These are phyloP conservation scores for Pachypsylla venusta DNA, from an alignment of 1,140 invertebrate species.

Conservation along the genomic window DNA sequence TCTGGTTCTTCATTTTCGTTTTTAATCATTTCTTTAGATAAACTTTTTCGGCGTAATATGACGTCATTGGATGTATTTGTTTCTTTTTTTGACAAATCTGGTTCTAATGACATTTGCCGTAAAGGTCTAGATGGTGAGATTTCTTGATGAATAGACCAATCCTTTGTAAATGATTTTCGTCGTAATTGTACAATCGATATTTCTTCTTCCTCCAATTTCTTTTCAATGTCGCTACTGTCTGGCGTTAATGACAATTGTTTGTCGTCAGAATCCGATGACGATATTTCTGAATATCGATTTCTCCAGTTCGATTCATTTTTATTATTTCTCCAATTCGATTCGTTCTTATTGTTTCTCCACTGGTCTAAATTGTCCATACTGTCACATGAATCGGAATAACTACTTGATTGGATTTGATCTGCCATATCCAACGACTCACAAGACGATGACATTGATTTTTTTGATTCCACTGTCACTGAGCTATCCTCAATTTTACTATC, in stretches of 20 bases:
- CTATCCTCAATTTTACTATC: too few species aligned
- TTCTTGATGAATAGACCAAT: neutral
- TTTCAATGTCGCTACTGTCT: neutral
- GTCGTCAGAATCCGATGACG: slow-evolving; percentile 2
- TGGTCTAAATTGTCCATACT: slow-evolving; percentile 4
- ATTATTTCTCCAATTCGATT: neutral
- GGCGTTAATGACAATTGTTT: slow-evolving; percentile 4
- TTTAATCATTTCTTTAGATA: slow-evolving; percentile 35
- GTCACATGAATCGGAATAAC: slow-evolving; percentile 10
- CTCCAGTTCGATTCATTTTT: neutral
- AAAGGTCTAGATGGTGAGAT: neutral
- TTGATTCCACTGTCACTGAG: too few species aligned
- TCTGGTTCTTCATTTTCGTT: slow-evolving; percentile 52
- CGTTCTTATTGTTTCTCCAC: neutral
- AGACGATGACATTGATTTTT: slow-evolving; percentile 1
- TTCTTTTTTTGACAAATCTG: neutral
- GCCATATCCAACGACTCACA: slow-evolving; percentile 2
- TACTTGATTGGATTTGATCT: slow-evolving; percentile 23
- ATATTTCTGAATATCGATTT: neutral
- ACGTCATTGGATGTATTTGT: slow-evolving; percentile 9
- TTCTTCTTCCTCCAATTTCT: slow-evolving; percentile 6
- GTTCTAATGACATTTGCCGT: neutral
- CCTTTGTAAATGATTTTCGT: neutral
- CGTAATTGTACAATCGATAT: slow-evolving; percentile 3
- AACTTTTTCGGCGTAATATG: slow-evolving; percentile 17